phyloP scores from a whole-genome alignment of 2,888 invertebrate genomes.

The Drosophila quasianomalipes region DNA sequence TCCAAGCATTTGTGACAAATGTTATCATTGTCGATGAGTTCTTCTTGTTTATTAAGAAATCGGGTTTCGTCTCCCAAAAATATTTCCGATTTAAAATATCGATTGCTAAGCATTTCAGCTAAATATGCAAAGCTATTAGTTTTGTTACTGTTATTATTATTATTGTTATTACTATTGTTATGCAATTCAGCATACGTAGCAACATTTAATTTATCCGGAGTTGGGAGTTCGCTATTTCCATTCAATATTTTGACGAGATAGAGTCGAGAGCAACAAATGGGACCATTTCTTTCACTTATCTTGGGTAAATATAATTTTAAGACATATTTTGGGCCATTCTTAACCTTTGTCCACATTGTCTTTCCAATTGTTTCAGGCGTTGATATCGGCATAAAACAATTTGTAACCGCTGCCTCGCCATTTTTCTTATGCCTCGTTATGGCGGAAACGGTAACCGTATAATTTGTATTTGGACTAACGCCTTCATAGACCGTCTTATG shows the following conservation, averaged over 20 bases:
- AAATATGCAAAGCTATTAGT: slow-evolving; percentile 90
- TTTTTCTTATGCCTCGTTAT: slow-evolving; percentile 91
- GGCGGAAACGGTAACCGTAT: slow-evolving; percentile 91
- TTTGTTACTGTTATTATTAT: slow-evolving; percentile 87
- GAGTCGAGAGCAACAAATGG: slow-evolving; percentile 94
- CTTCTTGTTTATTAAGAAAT: slow-evolving; percentile 73
- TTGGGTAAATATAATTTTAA: slow-evolving; percentile 91
- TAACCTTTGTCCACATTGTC: slow-evolving; percentile 88
- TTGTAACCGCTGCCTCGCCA: slow-evolving; percentile 88
- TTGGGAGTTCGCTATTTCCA: slow-evolving; percentile 88
- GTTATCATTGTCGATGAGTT: slow-evolving; percentile 72
- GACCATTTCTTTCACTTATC: slow-evolving; percentile 93
- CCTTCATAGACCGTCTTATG: slow-evolving; percentile 87
- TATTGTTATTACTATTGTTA: slow-evolving; percentile 87
- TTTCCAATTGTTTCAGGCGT: slow-evolving; percentile 88
- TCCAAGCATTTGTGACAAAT: slow-evolving; percentile 81
- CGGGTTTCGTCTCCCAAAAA: slow-evolving; percentile 90
- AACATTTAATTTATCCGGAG: slow-evolving; percentile 90
- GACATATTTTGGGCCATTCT: slow-evolving; percentile 88
- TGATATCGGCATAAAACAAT: slow-evolving; percentile 90
- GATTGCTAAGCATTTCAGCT: slow-evolving; percentile 93
- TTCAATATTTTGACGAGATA: slow-evolving; percentile 90
- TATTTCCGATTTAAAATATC: slow-evolving; percentile 88
- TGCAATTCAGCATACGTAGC: slow-evolving; percentile 91
- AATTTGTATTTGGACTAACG: slow-evolving; percentile 93